A percentile compares a stretch with the other conserved stretches of the same genome.
Conservation (phyloP, 2,797 vertebrate species). For the Sebastes cheni region DNA sequence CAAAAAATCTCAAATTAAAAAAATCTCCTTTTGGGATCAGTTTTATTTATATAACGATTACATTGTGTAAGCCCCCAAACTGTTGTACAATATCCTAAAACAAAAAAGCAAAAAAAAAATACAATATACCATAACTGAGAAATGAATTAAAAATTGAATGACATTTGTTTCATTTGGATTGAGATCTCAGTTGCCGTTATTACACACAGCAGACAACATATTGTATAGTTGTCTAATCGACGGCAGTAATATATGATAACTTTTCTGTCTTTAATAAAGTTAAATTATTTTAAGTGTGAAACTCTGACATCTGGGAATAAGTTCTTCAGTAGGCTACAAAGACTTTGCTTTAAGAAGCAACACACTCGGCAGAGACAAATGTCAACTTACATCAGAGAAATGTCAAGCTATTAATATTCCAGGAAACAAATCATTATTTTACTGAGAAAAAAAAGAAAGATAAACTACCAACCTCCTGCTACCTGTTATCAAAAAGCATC, state of each 20-base stretch:
- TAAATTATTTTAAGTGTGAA: background rate
- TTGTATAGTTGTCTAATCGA: background rate
- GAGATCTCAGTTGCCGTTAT: background rate
- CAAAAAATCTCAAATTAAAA: background rate
- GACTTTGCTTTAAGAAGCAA: background rate
- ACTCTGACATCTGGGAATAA: background rate
- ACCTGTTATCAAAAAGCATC: constrained; percentile 1
- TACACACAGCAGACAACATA: background rate
- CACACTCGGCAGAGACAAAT: background rate
- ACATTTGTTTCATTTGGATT: background rate
- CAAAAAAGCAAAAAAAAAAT: background rate
- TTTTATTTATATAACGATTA: no score
- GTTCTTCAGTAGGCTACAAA: background rate
- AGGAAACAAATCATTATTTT: background rate
- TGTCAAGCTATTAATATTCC: constrained; percentile 46
- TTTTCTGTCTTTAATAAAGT: background rate
- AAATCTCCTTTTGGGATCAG: background rate
- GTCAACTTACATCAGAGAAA: constrained; percentile 43
- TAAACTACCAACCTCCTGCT: background rate
- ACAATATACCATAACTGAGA: background rate
- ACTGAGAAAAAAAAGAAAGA: background rate
- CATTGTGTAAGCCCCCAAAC: no score
- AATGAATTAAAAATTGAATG: accelerated
- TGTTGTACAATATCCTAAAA: background rate
- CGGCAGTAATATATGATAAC: background rate